These are phyloP conservation scores for Sarcophaga carnaria DNA, from an alignment of 2,888 invertebrate genomes.

Conservation along the genomic window DNA sequence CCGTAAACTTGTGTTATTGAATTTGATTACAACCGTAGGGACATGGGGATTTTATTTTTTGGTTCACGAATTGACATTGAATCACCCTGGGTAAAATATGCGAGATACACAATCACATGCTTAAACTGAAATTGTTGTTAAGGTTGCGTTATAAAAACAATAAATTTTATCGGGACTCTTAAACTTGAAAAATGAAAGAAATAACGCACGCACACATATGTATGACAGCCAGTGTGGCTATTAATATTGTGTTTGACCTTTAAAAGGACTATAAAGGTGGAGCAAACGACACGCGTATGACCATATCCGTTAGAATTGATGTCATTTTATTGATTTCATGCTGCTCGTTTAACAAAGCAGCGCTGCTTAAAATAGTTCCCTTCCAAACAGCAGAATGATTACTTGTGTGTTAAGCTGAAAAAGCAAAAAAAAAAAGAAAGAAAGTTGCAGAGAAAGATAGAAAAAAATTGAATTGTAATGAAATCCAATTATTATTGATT, in stretches of 20 bases:
- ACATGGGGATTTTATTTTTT: too few relatives aligned
- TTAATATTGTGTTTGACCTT: conserved; percentile 20
- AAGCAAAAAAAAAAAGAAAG: too few relatives aligned
- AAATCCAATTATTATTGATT: conserved; percentile 44
- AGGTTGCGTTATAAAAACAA: not conserved
- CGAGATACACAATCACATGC: too few relatives aligned
- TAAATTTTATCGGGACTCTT: not conserved
- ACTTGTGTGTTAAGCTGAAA: too few relatives aligned
- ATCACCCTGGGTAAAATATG: too few relatives aligned
- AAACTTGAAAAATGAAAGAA: not conserved
- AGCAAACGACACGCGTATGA: not conserved
- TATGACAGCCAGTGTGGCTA: not conserved
- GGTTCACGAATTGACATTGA: too few relatives aligned
- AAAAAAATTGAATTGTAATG: not conserved
- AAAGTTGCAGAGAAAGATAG: too few relatives aligned
- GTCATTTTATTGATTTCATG: conserved; percentile 38
- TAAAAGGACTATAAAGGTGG: conserved; percentile 4
- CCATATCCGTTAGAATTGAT: not conserved
- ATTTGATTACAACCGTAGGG: too few relatives aligned
- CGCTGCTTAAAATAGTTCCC: too few relatives aligned
- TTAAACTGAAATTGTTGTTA: too few relatives aligned
- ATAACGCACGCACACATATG: not conserved
- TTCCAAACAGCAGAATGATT: too few relatives aligned
- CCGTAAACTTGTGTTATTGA: too few relatives aligned
- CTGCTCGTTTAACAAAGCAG: not conserved